Base-by-base conservation (phyloP, 2,113 vertebrate species). In the Sphaerodactylus townsendi region DNA sequence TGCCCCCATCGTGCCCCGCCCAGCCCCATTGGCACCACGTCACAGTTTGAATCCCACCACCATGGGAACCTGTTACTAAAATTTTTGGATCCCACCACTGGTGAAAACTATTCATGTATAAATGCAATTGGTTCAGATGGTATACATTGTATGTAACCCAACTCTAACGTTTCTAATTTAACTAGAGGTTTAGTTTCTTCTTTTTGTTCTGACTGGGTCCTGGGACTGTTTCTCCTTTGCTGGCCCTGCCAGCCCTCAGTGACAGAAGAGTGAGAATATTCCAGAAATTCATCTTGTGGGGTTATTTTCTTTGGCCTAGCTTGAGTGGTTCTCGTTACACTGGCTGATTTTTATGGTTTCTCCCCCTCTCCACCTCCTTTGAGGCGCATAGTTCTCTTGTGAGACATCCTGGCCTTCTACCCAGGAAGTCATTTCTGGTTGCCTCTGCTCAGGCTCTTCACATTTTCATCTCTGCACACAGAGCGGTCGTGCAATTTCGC, bases 291-390 rank as follows among this genome's bases (percentile, higher is more conserved):
- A 41, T 33, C 56, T 21, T 23, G 66, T 41, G 39, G 68, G 66
- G 81, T 78, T 66, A 73, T 77, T 83, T 77, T 71, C 70, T 41
- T 82, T 72, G 53, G 73, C 65, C 33, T 39, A 13, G 53, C 72
- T 53, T 78, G 66, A 82, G 74, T 78, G 74, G 46, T 50, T 86
- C 68, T 41, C 64, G 66, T 82, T 56, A 72, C 75, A 66, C 30
- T 64, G 28, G 56, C 21, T 86, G 68, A 9, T 78, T 82, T 86
- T 77, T 77, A 77, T 82, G 19, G 53, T n/a, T 73, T 33, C n/a
- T 37, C 44, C 30, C 59, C 73, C 21, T 48, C 66, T 65, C 39
- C 65, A 37, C 68, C 48, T 7, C 59, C 59, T 56, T 65, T 10
- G 59, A 44, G 56, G 56, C 48, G 83, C 75, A 74, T 65, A 56